Percentiles rank a stretch among this genome's conserved stretches.
These are phyloP conservation scores for Chromis chromis DNA, from an alignment of 2,797 vertebrate species.

Conservation along the genomic window DNA sequence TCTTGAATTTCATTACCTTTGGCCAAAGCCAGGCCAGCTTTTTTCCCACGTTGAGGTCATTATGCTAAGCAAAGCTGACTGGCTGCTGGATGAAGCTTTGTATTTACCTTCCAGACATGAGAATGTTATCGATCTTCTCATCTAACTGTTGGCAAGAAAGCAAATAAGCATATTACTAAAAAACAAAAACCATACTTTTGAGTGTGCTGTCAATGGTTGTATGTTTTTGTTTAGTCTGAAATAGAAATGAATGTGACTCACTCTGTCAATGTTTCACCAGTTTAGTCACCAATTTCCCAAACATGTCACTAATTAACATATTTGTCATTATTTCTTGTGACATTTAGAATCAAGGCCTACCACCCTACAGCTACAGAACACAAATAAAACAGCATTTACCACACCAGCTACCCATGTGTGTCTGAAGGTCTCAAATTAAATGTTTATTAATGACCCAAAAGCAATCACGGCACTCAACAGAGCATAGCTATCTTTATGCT, in stretches of 20 bases:
- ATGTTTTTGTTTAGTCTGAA: conserved; percentile 31
- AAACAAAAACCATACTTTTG: background rate
- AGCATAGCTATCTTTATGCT: background rate
- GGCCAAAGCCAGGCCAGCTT: background rate
- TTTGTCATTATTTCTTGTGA: conserved; percentile 26
- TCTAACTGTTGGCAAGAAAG: background rate
- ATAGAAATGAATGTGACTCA: conserved; percentile 24
- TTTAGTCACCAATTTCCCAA: conserved; percentile 25
- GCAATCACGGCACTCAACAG: conserved; percentile 31
- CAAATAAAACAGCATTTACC: conserved; percentile 20
- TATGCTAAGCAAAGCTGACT: conserved; percentile 1
- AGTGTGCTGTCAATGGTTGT: background rate
- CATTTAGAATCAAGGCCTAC: conserved; percentile 1
- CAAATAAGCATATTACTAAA: background rate
- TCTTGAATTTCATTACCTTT: background rate
- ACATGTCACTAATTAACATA: conserved; percentile 40
- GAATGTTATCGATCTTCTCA: background rate
- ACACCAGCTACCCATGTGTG: background rate
- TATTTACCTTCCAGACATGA: background rate
- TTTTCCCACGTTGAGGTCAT: background rate
- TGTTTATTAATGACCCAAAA: conserved; percentile 21
- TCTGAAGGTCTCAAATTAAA: conserved; percentile 24
- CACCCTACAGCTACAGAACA: conserved; percentile 29
- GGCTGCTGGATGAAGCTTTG: background rate
- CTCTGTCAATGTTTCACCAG: conserved; percentile 1